Conservation (phyloP, 2,113 vertebrate species). For the Egretta garzetta region DNA sequence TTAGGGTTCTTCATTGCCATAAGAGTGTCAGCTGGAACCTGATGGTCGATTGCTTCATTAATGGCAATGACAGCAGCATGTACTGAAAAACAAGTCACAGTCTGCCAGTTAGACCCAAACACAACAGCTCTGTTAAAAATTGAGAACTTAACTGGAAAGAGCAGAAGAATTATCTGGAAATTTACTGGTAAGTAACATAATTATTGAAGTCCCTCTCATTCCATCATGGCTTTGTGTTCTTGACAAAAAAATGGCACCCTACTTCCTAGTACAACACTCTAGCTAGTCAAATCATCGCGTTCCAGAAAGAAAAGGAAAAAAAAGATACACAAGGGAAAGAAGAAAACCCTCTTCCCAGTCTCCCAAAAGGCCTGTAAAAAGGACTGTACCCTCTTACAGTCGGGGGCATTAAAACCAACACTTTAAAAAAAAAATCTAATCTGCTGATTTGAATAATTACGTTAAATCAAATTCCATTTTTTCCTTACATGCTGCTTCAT, state of each 20-base stretch:
- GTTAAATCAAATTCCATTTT: background rate
- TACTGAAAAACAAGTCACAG: slow-evolving; percentile 75
- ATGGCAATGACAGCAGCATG: slow-evolving; percentile 98
- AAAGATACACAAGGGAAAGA: background rate
- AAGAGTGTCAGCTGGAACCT: slow-evolving; percentile 85
- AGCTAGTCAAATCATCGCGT: background rate
- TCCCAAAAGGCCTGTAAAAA: background rate
- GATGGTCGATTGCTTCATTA: slow-evolving; percentile 92
- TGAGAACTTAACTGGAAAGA: background rate
- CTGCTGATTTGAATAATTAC: background rate
- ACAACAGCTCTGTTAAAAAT: background rate
- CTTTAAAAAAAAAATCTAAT: background rate
- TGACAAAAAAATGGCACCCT: background rate
- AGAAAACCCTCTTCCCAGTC: background rate
- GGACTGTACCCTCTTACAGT: background rate
- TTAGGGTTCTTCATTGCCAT: slow-evolving; percentile 92
- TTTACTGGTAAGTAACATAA: background rate
- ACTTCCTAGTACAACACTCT: background rate
- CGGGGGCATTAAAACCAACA: background rate
- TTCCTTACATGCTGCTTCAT: slow-evolving; percentile 93
- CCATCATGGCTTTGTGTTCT: background rate
- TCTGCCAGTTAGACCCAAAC: background rate
- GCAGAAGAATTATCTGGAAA: background rate
- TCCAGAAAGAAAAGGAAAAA: background rate
- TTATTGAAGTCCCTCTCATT: background rate